Percentiles rank a stretch among this genome's conserved stretches.
Conservation (phyloP, 2,888 invertebrate species). For the Macaria notata region DNA sequence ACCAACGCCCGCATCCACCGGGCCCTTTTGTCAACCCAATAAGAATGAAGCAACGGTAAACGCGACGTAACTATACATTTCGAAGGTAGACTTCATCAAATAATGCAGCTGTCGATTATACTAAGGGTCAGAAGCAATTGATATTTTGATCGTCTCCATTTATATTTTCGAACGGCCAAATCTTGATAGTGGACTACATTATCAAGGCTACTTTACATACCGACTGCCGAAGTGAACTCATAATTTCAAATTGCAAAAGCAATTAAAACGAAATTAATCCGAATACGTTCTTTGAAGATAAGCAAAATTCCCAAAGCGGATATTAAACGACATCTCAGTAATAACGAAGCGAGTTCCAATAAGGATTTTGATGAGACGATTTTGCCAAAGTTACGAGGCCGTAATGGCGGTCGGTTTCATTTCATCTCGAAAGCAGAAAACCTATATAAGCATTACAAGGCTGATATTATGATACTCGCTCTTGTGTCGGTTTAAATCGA, state of each 20-base stretch:
- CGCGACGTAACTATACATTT: conserved; percentile 1
- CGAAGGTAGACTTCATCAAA: too few species aligned
- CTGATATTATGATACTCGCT: not conserved
- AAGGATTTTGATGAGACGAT: conserved; percentile 16
- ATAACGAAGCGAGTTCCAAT: conserved; percentile 15
- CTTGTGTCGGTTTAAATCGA: not conserved
- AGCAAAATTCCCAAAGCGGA: not conserved
- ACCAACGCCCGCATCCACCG: conserved; percentile 37
- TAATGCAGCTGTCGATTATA: too few species aligned
- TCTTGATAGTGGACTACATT: too few species aligned
- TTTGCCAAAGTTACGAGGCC: conserved; percentile 14
- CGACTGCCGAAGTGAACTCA: not conserved
- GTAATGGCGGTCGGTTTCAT: conserved; percentile 9
- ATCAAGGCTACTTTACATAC: too few species aligned
- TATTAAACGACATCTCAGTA: conserved; percentile 9
- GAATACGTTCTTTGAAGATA: not conserved
- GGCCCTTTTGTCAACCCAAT: conserved; percentile 64
- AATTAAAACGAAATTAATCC: conserved; percentile 5
- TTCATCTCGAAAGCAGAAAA: conserved; percentile 6
- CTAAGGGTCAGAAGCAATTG: too few species aligned
- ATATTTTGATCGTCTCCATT: too few species aligned
- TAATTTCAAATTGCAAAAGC: not conserved
- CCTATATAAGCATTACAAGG: not conserved
- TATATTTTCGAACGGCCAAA: too few species aligned
- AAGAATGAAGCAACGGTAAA: conserved; percentile 59